These are phyloP conservation scores for Sebastes hopkinsi DNA, from an alignment of 2,797 vertebrate genomes.

Conservation along the genomic window DNA sequence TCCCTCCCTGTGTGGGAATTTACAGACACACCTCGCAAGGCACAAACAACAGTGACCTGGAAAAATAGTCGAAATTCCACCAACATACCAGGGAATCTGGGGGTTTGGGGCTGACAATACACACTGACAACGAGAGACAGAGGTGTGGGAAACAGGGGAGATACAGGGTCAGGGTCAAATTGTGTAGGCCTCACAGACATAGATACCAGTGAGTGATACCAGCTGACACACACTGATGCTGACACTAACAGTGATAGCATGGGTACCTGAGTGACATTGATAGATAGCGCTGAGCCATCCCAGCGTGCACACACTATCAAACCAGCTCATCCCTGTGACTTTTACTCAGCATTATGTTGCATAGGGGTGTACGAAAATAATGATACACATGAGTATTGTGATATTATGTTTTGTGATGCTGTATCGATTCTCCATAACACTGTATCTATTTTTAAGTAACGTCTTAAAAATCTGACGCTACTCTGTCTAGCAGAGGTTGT, in stretches of 20 bases:
- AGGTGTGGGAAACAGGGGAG: conserved; percentile 78
- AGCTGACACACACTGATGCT: conserved; percentile 76
- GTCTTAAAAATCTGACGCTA: no score
- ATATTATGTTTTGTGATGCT: no score
- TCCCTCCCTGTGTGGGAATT: conserved; percentile 75
- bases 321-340: conserved; percentile 24
- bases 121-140: conserved; percentile 56
- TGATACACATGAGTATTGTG: no score
- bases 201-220: conserved; percentile 81
- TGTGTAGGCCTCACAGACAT: conserved; percentile 72
- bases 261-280: conserved; percentile 75
- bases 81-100: conserved; percentile 76
- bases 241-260: conserved; percentile 74
- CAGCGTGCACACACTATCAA: conserved; percentile 21
- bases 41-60: conserved; percentile 82
- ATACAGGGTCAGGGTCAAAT: conserved; percentile 79
- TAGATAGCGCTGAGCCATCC: conserved; percentile 52
- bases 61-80: conserved; percentile 80
- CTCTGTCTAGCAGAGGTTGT: no score
- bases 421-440: no score
- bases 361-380: no score
- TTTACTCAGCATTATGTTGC: conserved; percentile 10
- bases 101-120: conserved; percentile 65
- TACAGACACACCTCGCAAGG: conserved; percentile 75
- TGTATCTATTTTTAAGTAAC: no score